These are phyloP conservation scores for Acleris emargana DNA, from an alignment of 2,888 invertebrate species.

Conservation along the genomic window DNA sequence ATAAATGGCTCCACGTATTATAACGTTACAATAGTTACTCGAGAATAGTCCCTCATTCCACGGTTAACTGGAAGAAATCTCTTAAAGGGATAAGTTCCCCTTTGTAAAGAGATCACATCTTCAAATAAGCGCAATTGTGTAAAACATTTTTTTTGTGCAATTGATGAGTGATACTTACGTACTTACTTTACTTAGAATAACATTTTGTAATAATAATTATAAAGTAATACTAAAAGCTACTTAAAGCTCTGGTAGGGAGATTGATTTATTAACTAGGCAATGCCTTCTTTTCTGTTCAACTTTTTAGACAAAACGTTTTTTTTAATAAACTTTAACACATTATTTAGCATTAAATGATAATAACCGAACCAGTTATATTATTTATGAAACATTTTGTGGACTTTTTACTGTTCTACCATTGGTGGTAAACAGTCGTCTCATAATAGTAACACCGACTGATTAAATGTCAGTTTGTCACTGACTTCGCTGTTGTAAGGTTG, in stretches of 20 bases:
- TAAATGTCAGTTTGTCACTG: constrained; percentile 79
- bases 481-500: constrained; percentile 80
- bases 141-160: too few species aligned
- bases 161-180: too few species aligned
- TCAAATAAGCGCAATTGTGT: too few species aligned
- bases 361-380: not conserved
- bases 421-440: not conserved
- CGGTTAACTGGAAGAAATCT: too few species aligned
- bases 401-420: not conserved
- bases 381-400: not conserved
- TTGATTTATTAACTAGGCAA: constrained; percentile 6
- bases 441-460: constrained; percentile 37
- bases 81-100: too few species aligned
- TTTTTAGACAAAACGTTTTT: not conserved
- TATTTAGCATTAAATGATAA: not conserved
- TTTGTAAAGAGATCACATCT: too few species aligned
- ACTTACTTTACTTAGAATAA: too few species aligned
- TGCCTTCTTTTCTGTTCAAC: not conserved
- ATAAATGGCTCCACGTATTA: too few species aligned
- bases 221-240: too few species aligned
- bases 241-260: not conserved
- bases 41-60: too few species aligned
- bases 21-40: too few species aligned
- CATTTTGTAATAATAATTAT: too few species aligned
- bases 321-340: not conserved